Percentiles rank a stretch among this genome's conserved stretches.
phyloP scores from a whole-genome alignment of 2,797 vertebrate species.

The Cirrhinus molitorella region DNA sequence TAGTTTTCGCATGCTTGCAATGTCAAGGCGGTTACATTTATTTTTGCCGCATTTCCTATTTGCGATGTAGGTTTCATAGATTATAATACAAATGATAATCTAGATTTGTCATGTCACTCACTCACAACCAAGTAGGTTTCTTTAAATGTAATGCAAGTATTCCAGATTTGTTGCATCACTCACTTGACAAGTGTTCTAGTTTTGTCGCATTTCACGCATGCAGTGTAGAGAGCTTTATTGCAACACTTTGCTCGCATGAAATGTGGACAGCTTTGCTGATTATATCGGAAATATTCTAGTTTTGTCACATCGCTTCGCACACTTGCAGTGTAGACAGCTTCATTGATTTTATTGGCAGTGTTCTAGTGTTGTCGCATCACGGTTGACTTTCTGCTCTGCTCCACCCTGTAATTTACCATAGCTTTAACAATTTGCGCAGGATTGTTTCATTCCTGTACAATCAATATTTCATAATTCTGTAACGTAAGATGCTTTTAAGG shows the following conservation, averaged over 20 bases:
- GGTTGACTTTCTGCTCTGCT: background rate
- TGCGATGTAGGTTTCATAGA: background rate
- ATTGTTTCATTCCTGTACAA: background rate
- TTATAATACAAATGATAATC: no score
- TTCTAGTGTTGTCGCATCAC: background rate
- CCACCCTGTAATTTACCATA: constrained; percentile 19
- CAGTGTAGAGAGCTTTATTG: background rate
- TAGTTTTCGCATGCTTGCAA: background rate
- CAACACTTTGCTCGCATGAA: background rate
- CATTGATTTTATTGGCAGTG: background rate
- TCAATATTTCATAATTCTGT: constrained; percentile 35
- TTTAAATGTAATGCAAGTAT: background rate
- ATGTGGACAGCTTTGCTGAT: background rate
- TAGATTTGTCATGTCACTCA: no score
- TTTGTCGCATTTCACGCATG: background rate
- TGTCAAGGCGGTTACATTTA: no score
- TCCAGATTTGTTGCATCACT: background rate
- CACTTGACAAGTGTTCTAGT: background rate
- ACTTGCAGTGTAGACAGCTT: background rate
- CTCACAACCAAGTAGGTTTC: no score
- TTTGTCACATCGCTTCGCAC: background rate
- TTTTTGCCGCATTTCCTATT: no score
- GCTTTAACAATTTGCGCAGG: background rate
- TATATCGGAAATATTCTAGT: background rate
- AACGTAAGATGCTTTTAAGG: constrained; percentile 17